Evolutionary conservation across 2,113 vertebrate genomes (phyloP).

Genomic region (Phoxinus phoxinus): DNA sequence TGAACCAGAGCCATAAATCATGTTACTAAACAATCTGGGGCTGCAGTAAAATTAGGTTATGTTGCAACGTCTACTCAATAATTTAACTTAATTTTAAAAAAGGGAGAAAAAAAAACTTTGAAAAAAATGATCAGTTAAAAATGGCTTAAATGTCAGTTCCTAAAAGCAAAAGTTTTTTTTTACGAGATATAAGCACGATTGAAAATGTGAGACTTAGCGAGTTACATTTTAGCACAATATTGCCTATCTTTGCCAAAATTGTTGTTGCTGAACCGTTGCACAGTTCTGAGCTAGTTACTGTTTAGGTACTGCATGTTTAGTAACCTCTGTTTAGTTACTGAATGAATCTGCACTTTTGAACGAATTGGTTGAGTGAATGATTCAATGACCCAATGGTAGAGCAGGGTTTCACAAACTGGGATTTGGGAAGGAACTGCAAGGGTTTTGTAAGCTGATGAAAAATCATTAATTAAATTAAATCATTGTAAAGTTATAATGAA

Average conservation of each 20-base stretch:
- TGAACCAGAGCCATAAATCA: background rate
- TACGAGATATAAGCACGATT: background rate
- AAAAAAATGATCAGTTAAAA: background rate
- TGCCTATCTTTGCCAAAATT: background rate
- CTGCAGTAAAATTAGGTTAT: background rate
- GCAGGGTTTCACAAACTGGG: no score
- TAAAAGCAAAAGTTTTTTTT: background rate
- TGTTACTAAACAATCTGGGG: background rate
- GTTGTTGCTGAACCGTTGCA: background rate
- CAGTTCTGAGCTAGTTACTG: no score
- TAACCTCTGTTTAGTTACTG: background rate
- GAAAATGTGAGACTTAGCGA: background rate
- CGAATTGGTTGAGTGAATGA: background rate
- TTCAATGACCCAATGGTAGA: background rate
- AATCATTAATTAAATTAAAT: no score
- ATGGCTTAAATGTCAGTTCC: no score
- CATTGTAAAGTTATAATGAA: no score
- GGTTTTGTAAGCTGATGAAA: no score
- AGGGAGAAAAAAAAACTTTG: background rate
- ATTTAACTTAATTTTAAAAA: background rate
- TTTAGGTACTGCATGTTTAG: no score
- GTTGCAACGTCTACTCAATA: background rate
- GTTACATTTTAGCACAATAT: background rate
- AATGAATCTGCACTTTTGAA: background rate
- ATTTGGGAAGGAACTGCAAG: no score